phyloP scores from a whole-genome alignment of 1,140 invertebrate genomes.

The Saccostrea cuccullata region DNA sequence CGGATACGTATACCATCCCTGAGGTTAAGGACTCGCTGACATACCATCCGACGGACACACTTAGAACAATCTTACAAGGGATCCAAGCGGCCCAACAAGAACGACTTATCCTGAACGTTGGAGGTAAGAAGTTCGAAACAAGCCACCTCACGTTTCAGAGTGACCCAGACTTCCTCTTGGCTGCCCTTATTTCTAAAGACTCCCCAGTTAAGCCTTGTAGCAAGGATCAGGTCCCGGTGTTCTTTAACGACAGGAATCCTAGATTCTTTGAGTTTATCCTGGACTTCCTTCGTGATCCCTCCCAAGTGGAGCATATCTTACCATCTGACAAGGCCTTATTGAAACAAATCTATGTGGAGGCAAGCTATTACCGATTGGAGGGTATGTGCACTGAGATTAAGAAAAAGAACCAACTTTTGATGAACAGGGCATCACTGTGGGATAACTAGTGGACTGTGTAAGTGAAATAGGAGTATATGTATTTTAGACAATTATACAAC shows the following conservation, averaged over 20 bases:
- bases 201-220: not conserved
- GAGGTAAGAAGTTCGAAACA: not conserved
- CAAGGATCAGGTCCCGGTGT: not conserved
- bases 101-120: not conserved
- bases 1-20: not conserved
- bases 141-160: not conserved
- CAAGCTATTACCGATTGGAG: too few relatives aligned
- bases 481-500: too few relatives aligned
- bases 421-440: too few relatives aligned
- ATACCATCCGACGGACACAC: not conserved
- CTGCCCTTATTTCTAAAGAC: not conserved
- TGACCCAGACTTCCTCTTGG: not conserved
- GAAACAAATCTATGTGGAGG: too few relatives aligned
- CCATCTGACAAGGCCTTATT: too few relatives aligned
- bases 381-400: too few relatives aligned
- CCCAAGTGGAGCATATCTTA: too few relatives aligned
- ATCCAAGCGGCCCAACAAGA: not conserved
- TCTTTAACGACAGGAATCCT: not conserved
- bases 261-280: too few relatives aligned
- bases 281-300: too few relatives aligned
- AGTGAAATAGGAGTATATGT: too few relatives aligned
- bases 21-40: not conserved
- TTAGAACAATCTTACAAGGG: not conserved
- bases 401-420: too few relatives aligned
- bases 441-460: too few relatives aligned